Evolutionary conservation across 2,113 vertebrate species (phyloP).

Genomic region (Tympanuchus pallidicinctus): DNA sequence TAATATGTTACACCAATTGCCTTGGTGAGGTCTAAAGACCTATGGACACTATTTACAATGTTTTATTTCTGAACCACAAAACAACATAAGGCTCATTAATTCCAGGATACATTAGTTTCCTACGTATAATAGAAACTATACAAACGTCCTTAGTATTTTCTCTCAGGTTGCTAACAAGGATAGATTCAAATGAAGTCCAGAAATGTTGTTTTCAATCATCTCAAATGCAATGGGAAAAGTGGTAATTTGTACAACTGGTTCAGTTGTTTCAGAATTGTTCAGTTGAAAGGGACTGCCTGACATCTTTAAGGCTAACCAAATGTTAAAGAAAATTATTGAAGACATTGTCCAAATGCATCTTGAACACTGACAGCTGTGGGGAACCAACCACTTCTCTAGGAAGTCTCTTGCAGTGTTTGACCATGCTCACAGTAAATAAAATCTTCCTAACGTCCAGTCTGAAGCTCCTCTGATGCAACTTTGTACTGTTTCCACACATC

Average conservation of each 20-base stretch:
- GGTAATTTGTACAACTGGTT: neutral
- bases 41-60: neutral
- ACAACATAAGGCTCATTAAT: neutral
- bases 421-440: neutral
- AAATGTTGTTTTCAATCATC: neutral
- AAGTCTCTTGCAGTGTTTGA: neutral
- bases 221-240: neutral
- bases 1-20: neutral
- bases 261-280: neutral
- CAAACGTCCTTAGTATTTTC: neutral
- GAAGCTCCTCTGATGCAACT: neutral
- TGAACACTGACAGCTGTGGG: neutral
- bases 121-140: neutral
- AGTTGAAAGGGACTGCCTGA: neutral
- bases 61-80: neutral
- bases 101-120: neutral
- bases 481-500: neutral
- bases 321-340: neutral
- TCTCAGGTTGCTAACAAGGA: neutral
- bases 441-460: neutral
- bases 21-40: neutral
- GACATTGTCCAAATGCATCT: neutral
- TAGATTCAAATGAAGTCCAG: neutral
- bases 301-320: neutral
- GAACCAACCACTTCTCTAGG: neutral